These are phyloP conservation scores for Leptura quadrifasciata DNA, from an alignment of 2,888 invertebrate species.

Conservation along the genomic window DNA sequence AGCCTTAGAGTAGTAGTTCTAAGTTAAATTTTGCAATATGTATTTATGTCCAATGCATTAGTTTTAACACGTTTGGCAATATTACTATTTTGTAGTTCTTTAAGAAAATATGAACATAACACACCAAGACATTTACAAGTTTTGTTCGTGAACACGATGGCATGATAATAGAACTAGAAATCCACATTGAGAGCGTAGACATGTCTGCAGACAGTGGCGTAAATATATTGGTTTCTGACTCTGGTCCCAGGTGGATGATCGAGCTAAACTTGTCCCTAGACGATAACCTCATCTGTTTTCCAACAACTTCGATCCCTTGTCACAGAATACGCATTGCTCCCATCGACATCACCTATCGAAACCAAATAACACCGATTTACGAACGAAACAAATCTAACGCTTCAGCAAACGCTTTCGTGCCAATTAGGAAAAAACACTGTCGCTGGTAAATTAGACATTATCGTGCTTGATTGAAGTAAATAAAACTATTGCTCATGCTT, in stretches of 20 bases:
- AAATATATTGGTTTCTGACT: slow-evolving; percentile 67
- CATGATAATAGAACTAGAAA: slow-evolving; percentile 19
- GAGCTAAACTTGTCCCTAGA: slow-evolving; percentile 67
- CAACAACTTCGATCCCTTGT: slow-evolving; percentile 55
- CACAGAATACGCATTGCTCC: slow-evolving; percentile 54
- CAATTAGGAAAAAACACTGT: slow-evolving; percentile 1
- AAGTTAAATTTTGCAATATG: too few species aligned
- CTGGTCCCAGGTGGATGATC: slow-evolving; percentile 69
- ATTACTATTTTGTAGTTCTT: too few species aligned
- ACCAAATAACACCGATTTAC: slow-evolving; percentile 37
- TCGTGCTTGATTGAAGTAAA: background rate
- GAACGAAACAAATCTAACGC: slow-evolving; percentile 13
- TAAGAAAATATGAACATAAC: background rate
- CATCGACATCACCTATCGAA: slow-evolving; percentile 42
- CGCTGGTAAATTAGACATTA: background rate
- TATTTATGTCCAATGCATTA: too few species aligned
- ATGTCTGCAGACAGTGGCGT: slow-evolving; percentile 57
- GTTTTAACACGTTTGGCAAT: too few species aligned
- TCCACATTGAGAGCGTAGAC: slow-evolving; percentile 46
- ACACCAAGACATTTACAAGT: background rate
- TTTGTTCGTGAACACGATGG: background rate
- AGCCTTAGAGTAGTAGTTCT: too few species aligned
- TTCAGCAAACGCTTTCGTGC: slow-evolving; percentile 42
- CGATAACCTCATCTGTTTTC: slow-evolving; percentile 66
- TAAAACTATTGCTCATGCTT: background rate